Percentiles rank a stretch among this genome's conserved stretches.
Evolutionary conservation across 2,797 vertebrate species (phyloP).

Genomic region (Sebastolobus altivelis): DNA sequence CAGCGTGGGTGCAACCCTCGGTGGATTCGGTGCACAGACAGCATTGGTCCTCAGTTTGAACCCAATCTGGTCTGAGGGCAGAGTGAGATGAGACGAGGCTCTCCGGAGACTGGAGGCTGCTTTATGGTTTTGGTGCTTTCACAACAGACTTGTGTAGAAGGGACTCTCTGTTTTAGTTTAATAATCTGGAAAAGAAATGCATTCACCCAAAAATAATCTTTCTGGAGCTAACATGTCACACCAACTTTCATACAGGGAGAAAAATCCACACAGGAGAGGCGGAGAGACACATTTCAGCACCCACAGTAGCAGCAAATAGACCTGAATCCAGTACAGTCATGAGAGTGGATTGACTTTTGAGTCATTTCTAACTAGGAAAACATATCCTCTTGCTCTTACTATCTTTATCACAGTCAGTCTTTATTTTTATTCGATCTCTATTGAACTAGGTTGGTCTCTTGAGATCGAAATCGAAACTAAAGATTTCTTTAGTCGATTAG

Average conservation of each 20-base stretch:
- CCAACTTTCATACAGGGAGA: background rate
- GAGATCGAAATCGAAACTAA: background rate
- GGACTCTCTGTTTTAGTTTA: background rate
- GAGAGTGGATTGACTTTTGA: conserved; percentile 42
- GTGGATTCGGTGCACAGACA: conserved; percentile 29
- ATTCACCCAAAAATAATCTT: background rate
- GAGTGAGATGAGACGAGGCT: conserved; percentile 20
- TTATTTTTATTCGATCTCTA: conserved; percentile 19
- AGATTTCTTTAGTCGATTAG: no score
- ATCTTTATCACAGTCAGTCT: background rate
- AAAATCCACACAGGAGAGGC: conserved; percentile 4
- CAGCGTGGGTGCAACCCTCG: conserved; percentile 6
- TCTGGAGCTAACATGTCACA: background rate
- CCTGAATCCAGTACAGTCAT: conserved; percentile 13
- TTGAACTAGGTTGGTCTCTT: background rate
- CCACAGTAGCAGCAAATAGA: conserved; percentile 38
- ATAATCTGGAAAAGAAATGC: background rate
- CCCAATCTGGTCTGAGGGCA: conserved; percentile 50
- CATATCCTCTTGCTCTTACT: background rate
- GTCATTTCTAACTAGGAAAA: conserved; percentile 22
- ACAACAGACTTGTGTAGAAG: background rate
- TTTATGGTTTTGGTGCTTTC: conserved; percentile 12
- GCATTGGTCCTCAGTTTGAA: conserved; percentile 19
- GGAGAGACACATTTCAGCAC: conserved; percentile 12
- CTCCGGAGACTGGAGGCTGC: conserved; percentile 17